A percentile compares a stretch with the other conserved stretches of the same genome.
These are phyloP conservation scores for Entomyzon cyanotis DNA, from an alignment of 2,113 vertebrate species.

Conservation along the genomic window DNA sequence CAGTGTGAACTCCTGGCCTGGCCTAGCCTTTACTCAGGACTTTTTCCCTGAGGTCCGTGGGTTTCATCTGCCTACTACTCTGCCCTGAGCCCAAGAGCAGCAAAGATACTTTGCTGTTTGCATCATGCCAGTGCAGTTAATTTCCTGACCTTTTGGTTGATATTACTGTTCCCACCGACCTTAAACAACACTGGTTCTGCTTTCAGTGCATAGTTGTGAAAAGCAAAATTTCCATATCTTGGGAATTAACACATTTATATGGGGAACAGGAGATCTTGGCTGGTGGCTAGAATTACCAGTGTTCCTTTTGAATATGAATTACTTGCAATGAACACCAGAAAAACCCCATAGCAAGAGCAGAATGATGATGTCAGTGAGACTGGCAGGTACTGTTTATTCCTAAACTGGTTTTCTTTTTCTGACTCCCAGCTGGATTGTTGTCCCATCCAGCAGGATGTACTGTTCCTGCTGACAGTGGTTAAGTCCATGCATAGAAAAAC, in stretches of 20 bases:
- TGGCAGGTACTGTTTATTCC: not conserved
- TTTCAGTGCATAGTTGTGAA: not conserved
- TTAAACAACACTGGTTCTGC: not conserved
- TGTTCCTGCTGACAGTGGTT: not conserved
- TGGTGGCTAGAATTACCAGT: not conserved
- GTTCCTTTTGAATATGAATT: not conserved
- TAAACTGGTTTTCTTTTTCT: not conserved
- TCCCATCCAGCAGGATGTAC: not conserved
- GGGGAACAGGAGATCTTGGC: not conserved
- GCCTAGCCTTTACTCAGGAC: not conserved
- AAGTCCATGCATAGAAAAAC: not conserved
- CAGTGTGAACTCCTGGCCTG: not conserved
- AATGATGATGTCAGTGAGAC: not conserved
- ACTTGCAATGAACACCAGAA: not conserved
- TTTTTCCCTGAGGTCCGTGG: not conserved
- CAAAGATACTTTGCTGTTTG: not conserved
- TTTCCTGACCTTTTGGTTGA: not conserved
- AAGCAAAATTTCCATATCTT: not conserved
- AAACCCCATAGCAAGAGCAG: not conserved
- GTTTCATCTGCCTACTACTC: not conserved
- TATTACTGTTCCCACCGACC: not conserved
- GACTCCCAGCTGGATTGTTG: not conserved
- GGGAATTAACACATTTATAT: not conserved
- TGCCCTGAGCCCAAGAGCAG: not conserved
- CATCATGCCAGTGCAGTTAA: no score